These are phyloP conservation scores for Sarcophaga subvicina DNA, from an alignment of 2,888 invertebrate genomes.

Conservation along the genomic window DNA sequence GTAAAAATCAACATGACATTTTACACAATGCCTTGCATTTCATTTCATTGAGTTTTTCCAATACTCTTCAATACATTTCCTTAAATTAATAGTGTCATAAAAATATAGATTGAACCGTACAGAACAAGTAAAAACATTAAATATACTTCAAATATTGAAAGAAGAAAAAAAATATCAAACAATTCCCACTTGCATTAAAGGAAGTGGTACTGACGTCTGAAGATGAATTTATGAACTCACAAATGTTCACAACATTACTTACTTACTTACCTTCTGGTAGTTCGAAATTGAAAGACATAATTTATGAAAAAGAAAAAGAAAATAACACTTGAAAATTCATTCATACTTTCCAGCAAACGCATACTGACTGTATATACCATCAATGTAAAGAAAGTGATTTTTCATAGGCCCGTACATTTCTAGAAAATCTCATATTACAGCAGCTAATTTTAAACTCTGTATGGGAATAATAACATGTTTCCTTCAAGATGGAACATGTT, in stretches of 20 bases:
- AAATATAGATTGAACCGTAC: conserved; percentile 31
- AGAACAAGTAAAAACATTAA: conserved; percentile 42
- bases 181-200: conserved; percentile 50
- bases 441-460: conserved; percentile 66
- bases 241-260: conserved; percentile 67
- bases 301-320: conserved; percentile 1
- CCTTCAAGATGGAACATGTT: not conserved
- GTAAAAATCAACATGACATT: conserved; percentile 69
- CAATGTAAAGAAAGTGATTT: conserved; percentile 47
- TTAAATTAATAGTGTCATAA: conserved; percentile 63
- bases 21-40: conserved; percentile 57
- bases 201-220: conserved; percentile 29
- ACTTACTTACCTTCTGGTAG: conserved; percentile 53
- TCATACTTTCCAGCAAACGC: conserved; percentile 34
- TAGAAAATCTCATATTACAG: conserved; percentile 67
- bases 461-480: conserved; percentile 50
- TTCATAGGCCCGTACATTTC: conserved; percentile 52
- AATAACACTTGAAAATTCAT: conserved; percentile 66
- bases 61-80: conserved; percentile 29
- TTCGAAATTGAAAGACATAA: conserved; percentile 33
- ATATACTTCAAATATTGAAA: conserved; percentile 37
- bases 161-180: conserved; percentile 26
- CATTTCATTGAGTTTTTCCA: too few relatives aligned
- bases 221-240: conserved; percentile 69
- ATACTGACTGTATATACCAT: not conserved